phyloP scores from a whole-genome alignment of 2,888 invertebrate genomes.

The Lepas anatifera region DNA sequence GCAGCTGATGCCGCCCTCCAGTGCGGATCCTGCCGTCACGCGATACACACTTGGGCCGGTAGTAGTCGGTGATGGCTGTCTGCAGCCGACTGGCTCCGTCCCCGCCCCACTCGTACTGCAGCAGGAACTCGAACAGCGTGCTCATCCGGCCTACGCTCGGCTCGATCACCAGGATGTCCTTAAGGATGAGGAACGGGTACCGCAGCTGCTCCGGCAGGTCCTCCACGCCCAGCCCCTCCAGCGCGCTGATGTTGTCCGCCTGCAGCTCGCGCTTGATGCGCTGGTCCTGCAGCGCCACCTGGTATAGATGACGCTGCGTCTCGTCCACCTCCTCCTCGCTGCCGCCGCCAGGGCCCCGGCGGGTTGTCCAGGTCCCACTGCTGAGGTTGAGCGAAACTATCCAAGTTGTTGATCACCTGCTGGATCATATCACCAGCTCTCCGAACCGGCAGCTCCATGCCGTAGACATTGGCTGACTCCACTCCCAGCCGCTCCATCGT shows the following conservation, averaged over 20 bases:
- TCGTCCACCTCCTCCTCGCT: not conserved
- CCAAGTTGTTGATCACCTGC: slow-evolving; percentile 1
- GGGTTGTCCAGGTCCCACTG: slow-evolving; percentile 12
- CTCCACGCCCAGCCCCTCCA: slow-evolving; percentile 8
- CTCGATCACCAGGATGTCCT: not conserved
- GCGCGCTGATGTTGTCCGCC: not conserved
- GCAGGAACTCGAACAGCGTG: slow-evolving; percentile 8
- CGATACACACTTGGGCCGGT: slow-evolving; percentile 6
- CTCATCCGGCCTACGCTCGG: not conserved
- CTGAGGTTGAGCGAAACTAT: not conserved
- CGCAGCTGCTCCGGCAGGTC: slow-evolving; percentile 2
- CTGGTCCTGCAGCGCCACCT: slow-evolving; percentile 8
- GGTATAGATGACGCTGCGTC: not conserved
- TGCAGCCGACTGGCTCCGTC: not conserved
- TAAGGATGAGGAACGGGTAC: not conserved
- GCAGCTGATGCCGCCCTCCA: not conserved
- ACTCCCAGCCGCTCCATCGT: slow-evolving; percentile 18
- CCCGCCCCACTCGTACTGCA: not conserved
- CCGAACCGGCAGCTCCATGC: not conserved
- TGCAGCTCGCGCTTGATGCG: slow-evolving; percentile 1
- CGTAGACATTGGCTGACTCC: slow-evolving; percentile 8
- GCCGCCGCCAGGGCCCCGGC: not conserved
- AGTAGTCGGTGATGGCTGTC: not conserved
- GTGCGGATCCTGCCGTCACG: slow-evolving; percentile 1
- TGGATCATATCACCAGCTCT: slow-evolving; percentile 5